Conservation (phyloP, 2,113 vertebrate genomes). For the Oreotrochilus melanogaster region DNA sequence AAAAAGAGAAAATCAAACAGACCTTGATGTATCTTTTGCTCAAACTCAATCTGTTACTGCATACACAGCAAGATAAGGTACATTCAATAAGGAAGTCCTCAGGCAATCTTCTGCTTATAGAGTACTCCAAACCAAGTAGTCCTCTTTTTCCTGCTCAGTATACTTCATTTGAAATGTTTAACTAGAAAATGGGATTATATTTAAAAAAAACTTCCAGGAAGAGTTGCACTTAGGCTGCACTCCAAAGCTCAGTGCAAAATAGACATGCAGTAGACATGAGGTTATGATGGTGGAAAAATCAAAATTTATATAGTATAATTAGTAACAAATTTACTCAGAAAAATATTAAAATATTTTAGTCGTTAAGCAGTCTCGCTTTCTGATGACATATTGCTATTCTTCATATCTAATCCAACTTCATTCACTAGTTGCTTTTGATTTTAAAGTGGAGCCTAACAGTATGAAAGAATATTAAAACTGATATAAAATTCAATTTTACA, state of each 20-base stretch:
- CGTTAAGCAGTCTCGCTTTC: conserved; percentile 8
- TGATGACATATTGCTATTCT: conserved; percentile 9
- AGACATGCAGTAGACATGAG: background rate
- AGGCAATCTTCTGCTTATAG: conserved; percentile 36
- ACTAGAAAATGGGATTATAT: conserved; percentile 28
- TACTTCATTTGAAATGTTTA: conserved; percentile 21
- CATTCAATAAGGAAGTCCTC: conserved; percentile 55
- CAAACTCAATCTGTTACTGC: background rate
- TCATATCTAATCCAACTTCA: conserved; percentile 1
- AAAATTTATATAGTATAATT: conserved; percentile 3
- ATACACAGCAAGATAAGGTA: conserved; percentile 45
- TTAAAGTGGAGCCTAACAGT: background rate
- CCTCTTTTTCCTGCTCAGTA: background rate
- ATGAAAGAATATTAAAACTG: background rate
- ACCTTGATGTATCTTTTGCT: background rate
- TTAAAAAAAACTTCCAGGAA: conserved; percentile 31
- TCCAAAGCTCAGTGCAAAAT: background rate
- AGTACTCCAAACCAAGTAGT: background rate
- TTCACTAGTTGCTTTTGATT: background rate
- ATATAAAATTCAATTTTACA: background rate
- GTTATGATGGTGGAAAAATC: background rate
- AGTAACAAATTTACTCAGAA: conserved; percentile 10
- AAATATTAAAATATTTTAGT: background rate
- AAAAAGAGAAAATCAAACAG: conserved; percentile 21
- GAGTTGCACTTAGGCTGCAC: background rate